These are phyloP conservation scores for Diuraphis noxia DNA, from an alignment of 1,140 invertebrate genomes.

Conservation along the genomic window DNA sequence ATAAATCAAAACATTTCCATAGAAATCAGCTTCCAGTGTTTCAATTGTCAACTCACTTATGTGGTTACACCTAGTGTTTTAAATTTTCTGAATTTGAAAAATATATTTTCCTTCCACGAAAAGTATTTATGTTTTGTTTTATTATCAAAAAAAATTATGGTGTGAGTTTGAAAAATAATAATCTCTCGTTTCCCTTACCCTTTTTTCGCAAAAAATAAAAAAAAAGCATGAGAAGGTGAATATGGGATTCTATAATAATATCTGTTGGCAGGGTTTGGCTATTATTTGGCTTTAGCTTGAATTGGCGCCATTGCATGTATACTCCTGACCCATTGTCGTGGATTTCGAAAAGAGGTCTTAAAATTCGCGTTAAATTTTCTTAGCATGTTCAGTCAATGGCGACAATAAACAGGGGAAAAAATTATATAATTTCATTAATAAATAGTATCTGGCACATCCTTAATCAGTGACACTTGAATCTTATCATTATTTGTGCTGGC, in stretches of 20 bases:
- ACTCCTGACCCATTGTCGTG: neutral
- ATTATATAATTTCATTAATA: neutral
- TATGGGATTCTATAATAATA: too few species aligned
- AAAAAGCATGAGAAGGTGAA: neutral
- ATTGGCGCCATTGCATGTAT: neutral
- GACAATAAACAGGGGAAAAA: neutral
- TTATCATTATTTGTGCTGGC: neutral
- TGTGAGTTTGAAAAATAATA: neutral
- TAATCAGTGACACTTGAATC: neutral
- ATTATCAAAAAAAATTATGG: neutral
- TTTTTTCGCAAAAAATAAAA: too few species aligned
- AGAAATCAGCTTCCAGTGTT: neutral
- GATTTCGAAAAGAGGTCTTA: neutral
- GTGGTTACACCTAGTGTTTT: too few species aligned
- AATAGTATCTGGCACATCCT: neutral
- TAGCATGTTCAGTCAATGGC: neutral
- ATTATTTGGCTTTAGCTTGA: too few species aligned
- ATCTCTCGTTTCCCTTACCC: too few species aligned
- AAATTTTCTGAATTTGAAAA: neutral
- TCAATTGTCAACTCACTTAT: neutral
- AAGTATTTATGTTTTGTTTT: neutral
- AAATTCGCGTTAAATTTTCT: neutral
- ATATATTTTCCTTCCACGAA: neutral
- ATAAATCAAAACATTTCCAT: neutral
- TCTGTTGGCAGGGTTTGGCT: too few species aligned